These are phyloP conservation scores for Cosmopolites sordidus DNA, from an alignment of 2,888 invertebrate species.

Conservation along the genomic window DNA sequence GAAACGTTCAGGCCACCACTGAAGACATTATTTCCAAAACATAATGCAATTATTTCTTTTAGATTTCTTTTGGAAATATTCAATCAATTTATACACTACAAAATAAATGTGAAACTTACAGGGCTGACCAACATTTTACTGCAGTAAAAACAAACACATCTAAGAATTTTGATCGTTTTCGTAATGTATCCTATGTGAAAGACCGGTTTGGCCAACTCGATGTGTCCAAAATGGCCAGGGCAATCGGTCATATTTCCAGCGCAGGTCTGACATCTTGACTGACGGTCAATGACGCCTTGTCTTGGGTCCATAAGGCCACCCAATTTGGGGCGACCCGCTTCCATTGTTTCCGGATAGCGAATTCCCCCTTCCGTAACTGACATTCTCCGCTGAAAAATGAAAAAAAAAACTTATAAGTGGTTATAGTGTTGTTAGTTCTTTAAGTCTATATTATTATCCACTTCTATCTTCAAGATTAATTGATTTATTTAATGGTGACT, in stretches of 20 bases:
- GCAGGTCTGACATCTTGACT: slow-evolving; percentile 90
- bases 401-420: neutral
- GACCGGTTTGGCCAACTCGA: slow-evolving; percentile 97
- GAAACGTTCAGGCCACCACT: too few species aligned
- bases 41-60: too few species aligned
- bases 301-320: slow-evolving; percentile 99
- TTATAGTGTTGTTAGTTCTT: too few species aligned
- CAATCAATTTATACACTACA: too few species aligned
- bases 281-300: slow-evolving; percentile 95
- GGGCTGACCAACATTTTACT: slow-evolving; percentile 94
- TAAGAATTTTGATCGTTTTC: slow-evolving; percentile 93
- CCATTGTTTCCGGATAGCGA: slow-evolving; percentile 95
- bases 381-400: slow-evolving; percentile 76
- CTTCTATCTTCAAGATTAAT: too few species aligned
- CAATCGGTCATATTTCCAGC: slow-evolving; percentile 98
- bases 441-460: too few species aligned
- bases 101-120: too few species aligned
- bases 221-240: slow-evolving; percentile 98
- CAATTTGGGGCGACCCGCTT: slow-evolving; percentile 95
- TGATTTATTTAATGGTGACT: too few species aligned
- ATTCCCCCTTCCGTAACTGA: slow-evolving; percentile 97
- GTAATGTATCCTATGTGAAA: slow-evolving; percentile 97
- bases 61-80: too few species aligned
- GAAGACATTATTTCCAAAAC: too few species aligned
- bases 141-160: slow-evolving; percentile 99